Base-by-base conservation (phyloP, 2,888 invertebrate genomes). In the Euzophera pinguis region DNA sequence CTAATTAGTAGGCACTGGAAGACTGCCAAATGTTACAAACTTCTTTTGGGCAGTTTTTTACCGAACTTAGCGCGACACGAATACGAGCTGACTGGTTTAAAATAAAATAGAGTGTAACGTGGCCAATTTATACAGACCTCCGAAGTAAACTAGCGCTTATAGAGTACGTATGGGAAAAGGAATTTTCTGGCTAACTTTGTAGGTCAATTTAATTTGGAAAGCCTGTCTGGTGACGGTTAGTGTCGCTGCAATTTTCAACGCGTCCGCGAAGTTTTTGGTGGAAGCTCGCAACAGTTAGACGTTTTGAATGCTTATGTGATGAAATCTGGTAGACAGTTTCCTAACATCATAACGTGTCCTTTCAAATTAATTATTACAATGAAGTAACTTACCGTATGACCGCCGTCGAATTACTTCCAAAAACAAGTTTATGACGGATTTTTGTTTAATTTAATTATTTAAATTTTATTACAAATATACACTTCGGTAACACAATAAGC, bases 191-290 rank as follows among this genome's bases (percentile, higher is more conserved):
- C 13, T 27, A 22, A 37, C 41, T 42, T 13, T 16, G 17, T 16
- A 32, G 39, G 43, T 43, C 43, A 22, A 34, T 17, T 43, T 50
- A 43, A 14, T 32, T 50, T 43, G 42, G 50, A 12, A 1, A 27
- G 17, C 50, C 42, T 22, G 50, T 32, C n/a, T 27, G 43, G 35
- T 43, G 50, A 50, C 50, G 13, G 42, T 43, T 43, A 47, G 14
- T n/a, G 42, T 50, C 50, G 42, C 17, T 50, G 41, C 42, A 50
- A 16, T 43, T 43, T 50, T n/a, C 42, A 35, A 50, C 22, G 35
- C 35, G 42, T 35, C 43, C 22, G 34, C 16, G n/a, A 12, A 35
- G 35, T 42, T 50, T 41, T 42, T 50, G 34, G 42, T 22, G 35
- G 10, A 39, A 39, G 14, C 13, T 27, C 8, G 7, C 8, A 9